Conservation (phyloP, 2,113 vertebrate genomes). For the Mixornis gularis region DNA sequence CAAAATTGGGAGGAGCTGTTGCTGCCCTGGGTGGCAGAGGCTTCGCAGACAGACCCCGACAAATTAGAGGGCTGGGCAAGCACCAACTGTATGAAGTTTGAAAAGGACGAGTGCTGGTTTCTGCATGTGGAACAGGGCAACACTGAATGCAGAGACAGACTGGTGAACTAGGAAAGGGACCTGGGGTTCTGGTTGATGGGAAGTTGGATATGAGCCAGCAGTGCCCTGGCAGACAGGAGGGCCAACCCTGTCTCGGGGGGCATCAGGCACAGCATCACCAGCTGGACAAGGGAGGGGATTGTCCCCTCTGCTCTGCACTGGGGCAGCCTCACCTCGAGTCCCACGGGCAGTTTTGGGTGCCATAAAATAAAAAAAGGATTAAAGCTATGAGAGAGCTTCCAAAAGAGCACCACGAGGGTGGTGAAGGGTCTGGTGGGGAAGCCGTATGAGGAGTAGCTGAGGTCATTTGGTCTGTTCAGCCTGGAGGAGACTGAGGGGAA, state of each 20-base stretch:
- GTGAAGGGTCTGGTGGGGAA: background rate
- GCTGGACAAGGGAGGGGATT: rapidly evolving
- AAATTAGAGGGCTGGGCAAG: background rate
- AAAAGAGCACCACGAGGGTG: background rate
- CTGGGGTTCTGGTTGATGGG: background rate
- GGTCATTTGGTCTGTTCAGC: background rate
- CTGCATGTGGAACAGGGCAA: background rate
- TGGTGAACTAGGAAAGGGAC: too few species aligned
- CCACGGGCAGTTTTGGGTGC: too few species aligned
- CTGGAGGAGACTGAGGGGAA: background rate
- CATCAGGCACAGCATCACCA: rapidly evolving
- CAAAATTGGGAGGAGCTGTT: background rate
- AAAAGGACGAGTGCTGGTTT: rapidly evolving
- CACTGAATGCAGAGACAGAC: background rate
- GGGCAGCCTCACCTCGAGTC: rapidly evolving
- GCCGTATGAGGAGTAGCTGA: background rate
- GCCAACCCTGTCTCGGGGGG: background rate
- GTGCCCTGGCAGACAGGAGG: background rate
- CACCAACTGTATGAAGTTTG: background rate
- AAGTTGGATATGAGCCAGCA: rapidly evolving
- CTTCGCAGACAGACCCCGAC: background rate
- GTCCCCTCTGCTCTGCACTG: background rate
- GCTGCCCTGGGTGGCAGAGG: background rate
- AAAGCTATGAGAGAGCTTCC: background rate
- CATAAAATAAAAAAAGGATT: background rate